These are phyloP conservation scores for Nannoperca australis DNA, from an alignment of 2,797 vertebrate species.

Conservation along the genomic window DNA sequence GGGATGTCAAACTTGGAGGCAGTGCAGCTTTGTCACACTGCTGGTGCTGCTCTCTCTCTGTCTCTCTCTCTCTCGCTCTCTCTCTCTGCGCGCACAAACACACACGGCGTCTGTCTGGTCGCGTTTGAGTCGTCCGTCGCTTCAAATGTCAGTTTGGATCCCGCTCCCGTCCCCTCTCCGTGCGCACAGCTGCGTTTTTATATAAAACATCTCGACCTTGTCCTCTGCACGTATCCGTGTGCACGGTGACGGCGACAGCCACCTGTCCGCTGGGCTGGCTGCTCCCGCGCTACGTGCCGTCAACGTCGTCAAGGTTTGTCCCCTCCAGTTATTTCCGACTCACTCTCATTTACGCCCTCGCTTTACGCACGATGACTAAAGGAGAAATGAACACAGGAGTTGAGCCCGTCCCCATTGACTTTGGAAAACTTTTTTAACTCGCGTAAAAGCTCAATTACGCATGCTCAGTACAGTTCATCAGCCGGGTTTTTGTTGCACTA, in stretches of 20 bases:
- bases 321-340: constrained; percentile 21
- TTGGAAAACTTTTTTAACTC: constrained; percentile 12
- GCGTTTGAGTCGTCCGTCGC: constrained; percentile 22
- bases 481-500: neutral
- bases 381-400: neutral
- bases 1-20: constrained; percentile 66
- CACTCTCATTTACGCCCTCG: constrained; percentile 8
- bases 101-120: constrained; percentile 28
- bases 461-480: neutral
- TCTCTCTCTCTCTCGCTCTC: constrained; percentile 7
- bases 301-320: constrained; percentile 23
- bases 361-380: constrained; percentile 35
- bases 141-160: constrained; percentile 48
- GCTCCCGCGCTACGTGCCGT: constrained; percentile 14
- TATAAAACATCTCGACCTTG: neutral
- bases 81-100: constrained; percentile 7
- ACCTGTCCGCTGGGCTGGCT: constrained; percentile 54
- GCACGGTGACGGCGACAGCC: constrained; percentile 34
- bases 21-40: constrained; percentile 45
- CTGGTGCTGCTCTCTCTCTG: constrained; percentile 23
- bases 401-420: neutral
- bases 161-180: constrained; percentile 1
- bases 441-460: neutral
- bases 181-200: constrained; percentile 22
- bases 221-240: neutral